Base-by-base conservation (phyloP, 2,888 invertebrate species). In the Anagyrus pseudococci region DNA sequence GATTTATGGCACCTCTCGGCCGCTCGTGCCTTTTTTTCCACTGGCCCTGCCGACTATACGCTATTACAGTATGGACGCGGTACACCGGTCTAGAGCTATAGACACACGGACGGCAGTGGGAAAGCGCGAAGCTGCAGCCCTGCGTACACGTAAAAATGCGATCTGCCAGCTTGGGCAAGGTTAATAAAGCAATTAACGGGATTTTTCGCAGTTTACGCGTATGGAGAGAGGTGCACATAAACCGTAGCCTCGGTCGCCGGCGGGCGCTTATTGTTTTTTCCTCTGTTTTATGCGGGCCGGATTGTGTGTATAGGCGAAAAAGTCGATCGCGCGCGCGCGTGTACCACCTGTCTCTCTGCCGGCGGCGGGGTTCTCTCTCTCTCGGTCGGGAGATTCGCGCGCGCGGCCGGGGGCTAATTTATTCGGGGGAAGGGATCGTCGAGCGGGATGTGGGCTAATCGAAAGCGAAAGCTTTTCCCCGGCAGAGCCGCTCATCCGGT, bases 391-490 rank as follows among this genome's bases (percentile, higher is more conserved):
- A 15, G 33, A 29, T 40, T 40, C 59, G 46, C 25, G 23, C 20
- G 15, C 22, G 13, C 15, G n/a, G n/a, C 10, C 44, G 22, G 7
- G 17, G 47, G 23, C 43, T 52, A 57, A 52, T 57, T 57, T 57
- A 62, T 56, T 62, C 46, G 62, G 29, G 7, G 29, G 37, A 26
- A 49, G 23, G 33, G n/a, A n/a, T n/a, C n/a, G n/a, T n/a, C n/a
- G 20, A 23, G 47, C 22, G 40, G 22, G 50, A 58, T 50, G 58
- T 52, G 44, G 49, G 40, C 37, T 43, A 49, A 61, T 56, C 49
- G 56, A 50, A 43, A 50, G 25, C 52, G 52, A 52, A 52, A 56
- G 57, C 46, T 37, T 25, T 37, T 15, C 15, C 13, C 29, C 54
- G 15, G 26, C 25, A 6, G 20, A 6, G n/a, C n/a, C 26, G 22